Percentiles rank a stretch among this genome's conserved stretches.
Conservation (phyloP, 2,888 invertebrate genomes). For the Brenthis ino region DNA sequence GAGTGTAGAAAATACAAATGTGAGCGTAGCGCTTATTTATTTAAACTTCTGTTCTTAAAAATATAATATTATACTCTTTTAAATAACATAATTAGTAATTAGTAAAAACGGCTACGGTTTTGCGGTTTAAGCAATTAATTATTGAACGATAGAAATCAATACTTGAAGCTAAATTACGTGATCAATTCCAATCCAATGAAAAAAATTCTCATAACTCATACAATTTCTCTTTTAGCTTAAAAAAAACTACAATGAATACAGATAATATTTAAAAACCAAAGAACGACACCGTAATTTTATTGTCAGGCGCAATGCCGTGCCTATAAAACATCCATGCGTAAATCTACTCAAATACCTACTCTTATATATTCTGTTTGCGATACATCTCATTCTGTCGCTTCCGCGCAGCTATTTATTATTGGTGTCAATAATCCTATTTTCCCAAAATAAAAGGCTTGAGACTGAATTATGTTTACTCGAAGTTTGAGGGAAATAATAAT, state of each 20-base stretch:
- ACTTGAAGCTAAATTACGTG: no score
- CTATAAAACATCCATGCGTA: conserved; percentile 5
- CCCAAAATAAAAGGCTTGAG: conserved; percentile 24
- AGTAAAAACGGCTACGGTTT: no score
- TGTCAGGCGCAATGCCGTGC: neutral
- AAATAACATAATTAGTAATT: no score
- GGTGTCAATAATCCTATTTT: conserved; percentile 29
- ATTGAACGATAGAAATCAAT: no score
- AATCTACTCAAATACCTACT: conserved; percentile 15
- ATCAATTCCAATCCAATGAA: no score
- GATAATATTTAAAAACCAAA: neutral
- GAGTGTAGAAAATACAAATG: no score
- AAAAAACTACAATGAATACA: neutral
- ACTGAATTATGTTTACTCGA: conserved; percentile 26
- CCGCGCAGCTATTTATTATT: conserved; percentile 26
- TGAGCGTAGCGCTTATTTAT: no score
- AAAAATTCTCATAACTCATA: no score
- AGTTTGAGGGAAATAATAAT: conserved; percentile 21
- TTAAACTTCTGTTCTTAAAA: no score
- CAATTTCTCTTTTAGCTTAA: no score
- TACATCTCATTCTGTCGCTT: conserved; percentile 33
- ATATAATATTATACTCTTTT: no score
- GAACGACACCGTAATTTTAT: conserved; percentile 1
- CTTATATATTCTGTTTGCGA: conserved; percentile 31
- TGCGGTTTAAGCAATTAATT: no score